Percentiles rank a stretch among this genome's conserved stretches.
These are phyloP conservation scores for Onychomys torridus DNA, from an alignment of 2,797 vertebrate species.

Conservation along the genomic window DNA sequence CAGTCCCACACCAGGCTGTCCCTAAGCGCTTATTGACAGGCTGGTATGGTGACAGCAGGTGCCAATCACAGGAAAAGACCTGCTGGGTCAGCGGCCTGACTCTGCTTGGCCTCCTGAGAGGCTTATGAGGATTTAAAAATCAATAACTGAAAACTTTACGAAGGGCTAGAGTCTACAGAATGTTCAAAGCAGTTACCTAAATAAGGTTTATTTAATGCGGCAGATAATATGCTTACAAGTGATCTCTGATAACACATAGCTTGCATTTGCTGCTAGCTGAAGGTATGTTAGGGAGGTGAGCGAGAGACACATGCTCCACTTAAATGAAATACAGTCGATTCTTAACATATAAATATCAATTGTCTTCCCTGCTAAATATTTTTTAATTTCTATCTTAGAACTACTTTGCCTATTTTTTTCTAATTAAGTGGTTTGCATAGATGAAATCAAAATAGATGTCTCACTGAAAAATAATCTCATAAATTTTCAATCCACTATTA, in stretches of 20 bases:
- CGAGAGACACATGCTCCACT: slow-evolving; percentile 1
- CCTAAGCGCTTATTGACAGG: slow-evolving; percentile 40
- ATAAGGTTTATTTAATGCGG: slow-evolving; percentile 66
- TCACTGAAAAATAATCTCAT: slow-evolving; percentile 71
- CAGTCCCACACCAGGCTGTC: slow-evolving; percentile 56
- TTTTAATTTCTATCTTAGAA: slow-evolving; percentile 39
- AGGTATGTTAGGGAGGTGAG: slow-evolving; percentile 15
- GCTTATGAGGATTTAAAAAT: slow-evolving; percentile 77
- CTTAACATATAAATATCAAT: slow-evolving; percentile 39
- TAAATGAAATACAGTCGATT: slow-evolving; percentile 63
- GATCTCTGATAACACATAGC: slow-evolving; percentile 21
- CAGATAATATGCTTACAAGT: slow-evolving; percentile 66
- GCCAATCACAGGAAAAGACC: slow-evolving; percentile 69
- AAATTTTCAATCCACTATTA: slow-evolving; percentile 74
- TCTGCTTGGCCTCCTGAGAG: slow-evolving; percentile 63
- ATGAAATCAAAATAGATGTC: slow-evolving; percentile 60
- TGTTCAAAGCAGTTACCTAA: slow-evolving; percentile 72
- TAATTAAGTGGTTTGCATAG: slow-evolving; percentile 75
- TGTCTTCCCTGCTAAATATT: slow-evolving; percentile 37
- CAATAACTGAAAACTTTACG: slow-evolving; percentile 73
- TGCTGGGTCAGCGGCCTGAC: background rate
- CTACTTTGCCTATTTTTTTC: slow-evolving; percentile 59
- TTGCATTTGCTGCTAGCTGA: slow-evolving; percentile 62
- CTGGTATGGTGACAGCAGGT: background rate
- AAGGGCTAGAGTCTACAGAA: slow-evolving; percentile 57